phyloP scores from a whole-genome alignment of 2,113 vertebrate species.

The Plectropomus leopardus region DNA sequence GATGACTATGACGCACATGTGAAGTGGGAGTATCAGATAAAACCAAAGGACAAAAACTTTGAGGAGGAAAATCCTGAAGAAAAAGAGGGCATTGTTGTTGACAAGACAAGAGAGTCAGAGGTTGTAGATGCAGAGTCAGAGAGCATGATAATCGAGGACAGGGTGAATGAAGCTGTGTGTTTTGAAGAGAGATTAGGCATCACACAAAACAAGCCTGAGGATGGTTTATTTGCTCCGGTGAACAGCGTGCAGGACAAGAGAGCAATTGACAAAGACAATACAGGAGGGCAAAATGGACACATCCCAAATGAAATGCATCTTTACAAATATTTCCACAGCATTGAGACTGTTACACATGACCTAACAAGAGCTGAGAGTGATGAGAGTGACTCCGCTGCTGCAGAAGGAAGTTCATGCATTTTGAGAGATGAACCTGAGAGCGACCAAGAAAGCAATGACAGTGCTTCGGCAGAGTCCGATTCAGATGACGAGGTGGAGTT shows the following conservation, averaged over 20 bases:
- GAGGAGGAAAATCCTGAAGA: constrained; percentile 21
- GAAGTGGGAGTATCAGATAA: background rate
- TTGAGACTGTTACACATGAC: background rate
- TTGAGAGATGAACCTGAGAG: constrained; percentile 32
- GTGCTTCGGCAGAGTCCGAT: constrained; percentile 72
- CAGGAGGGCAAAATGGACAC: background rate
- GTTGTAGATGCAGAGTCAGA: constrained; percentile 18
- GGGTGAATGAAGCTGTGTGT: constrained; percentile 7
- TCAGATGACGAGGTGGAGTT: constrained; percentile 84
- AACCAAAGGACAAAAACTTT: constrained; percentile 4
- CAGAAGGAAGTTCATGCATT: background rate
- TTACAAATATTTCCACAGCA: constrained; percentile 4
- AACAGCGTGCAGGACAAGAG: constrained; percentile 24
- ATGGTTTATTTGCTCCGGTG: constrained; percentile 43
- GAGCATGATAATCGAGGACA: background rate
- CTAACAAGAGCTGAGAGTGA: background rate
- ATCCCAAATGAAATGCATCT: constrained; percentile 14
- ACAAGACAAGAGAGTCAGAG: constrained; percentile 2
- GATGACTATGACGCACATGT: background rate
- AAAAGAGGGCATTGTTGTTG: background rate
- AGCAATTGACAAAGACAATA: constrained; percentile 5
- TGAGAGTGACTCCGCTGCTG: background rate
- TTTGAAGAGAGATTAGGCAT: constrained; percentile 28
- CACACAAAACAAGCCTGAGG: constrained; percentile 11
- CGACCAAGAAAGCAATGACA: constrained; percentile 31